These are phyloP conservation scores for Pseudorasbora parva DNA, from an alignment of 2,113 vertebrate genomes.

Conservation along the genomic window DNA sequence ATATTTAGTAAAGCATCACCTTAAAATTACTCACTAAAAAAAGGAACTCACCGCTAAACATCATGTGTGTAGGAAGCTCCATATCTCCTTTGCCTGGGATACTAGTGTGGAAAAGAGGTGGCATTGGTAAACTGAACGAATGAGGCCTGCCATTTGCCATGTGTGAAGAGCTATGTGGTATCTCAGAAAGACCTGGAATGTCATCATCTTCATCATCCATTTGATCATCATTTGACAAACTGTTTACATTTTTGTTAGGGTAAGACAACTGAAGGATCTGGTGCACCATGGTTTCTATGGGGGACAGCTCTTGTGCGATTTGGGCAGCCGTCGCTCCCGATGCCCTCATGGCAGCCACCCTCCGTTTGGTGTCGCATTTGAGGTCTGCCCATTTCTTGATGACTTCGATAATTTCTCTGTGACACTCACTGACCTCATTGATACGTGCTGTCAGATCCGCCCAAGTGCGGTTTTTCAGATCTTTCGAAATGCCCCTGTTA, in stretches of 20 bases:
- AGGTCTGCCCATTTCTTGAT: conserved; percentile 83
- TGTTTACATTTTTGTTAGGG: background rate
- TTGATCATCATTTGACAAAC: background rate
- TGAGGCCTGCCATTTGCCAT: conserved; percentile 30
- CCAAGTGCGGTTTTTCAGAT: conserved; percentile 77
- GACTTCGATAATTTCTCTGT: conserved; percentile 79
- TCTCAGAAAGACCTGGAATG: conserved; percentile 6
- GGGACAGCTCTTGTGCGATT: conserved; percentile 73
- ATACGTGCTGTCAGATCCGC: conserved; percentile 75
- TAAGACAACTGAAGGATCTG: conserved; percentile 76
- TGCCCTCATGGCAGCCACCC: conserved; percentile 76
- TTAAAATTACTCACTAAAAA: background rate
- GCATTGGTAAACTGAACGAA: background rate
- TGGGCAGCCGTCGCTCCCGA: conserved; percentile 65
- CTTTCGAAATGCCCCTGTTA: conserved; percentile 75
- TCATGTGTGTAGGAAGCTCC: conserved; percentile 25
- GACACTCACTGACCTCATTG: conserved; percentile 81
- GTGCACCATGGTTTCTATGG: conserved; percentile 76
- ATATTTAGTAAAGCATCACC: background rate
- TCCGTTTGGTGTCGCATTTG: conserved; percentile 81
- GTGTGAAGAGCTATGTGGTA: background rate
- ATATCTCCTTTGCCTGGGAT: conserved; percentile 17
- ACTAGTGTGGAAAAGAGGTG: background rate
- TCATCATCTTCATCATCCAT: conserved; percentile 46
- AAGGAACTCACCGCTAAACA: conserved; percentile 39